Conservation (phyloP, 23 tunicate genomes). For the Styela plicata region DNA sequence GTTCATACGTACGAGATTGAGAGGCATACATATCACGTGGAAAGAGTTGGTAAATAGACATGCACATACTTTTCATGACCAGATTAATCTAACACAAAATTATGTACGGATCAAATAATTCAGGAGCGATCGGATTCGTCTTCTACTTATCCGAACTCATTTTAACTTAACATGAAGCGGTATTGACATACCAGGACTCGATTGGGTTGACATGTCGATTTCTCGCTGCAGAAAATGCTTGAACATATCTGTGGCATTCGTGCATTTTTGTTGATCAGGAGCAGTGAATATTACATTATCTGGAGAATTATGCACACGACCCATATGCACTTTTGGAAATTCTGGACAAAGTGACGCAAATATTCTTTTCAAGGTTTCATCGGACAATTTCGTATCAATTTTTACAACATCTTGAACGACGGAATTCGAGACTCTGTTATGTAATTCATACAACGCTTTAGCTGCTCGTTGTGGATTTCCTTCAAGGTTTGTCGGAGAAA, state of each 20-base stretch:
- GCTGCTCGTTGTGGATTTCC: background rate
- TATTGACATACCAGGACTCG: too few relatives aligned
- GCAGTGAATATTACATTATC: constrained; percentile 5
- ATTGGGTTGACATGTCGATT: too few relatives aligned
- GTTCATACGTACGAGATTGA: too few relatives aligned
- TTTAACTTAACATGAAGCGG: too few relatives aligned
- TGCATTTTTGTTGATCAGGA: constrained; percentile 1
- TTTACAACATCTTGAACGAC: constrained; percentile 4
- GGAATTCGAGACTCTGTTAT: background rate
- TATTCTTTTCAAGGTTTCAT: background rate
- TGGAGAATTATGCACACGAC: background rate
- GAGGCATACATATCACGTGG: too few relatives aligned
- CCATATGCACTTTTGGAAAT: constrained; percentile 15
- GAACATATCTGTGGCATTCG: constrained; percentile 10
- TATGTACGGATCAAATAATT: too few relatives aligned
- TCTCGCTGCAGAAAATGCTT: constrained; percentile 2
- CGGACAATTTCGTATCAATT: background rate
- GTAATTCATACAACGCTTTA: constrained; percentile 3
- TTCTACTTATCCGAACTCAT: too few relatives aligned
- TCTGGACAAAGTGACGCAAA: constrained; percentile 10
- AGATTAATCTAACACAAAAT: too few relatives aligned
- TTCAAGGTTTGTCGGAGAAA: background rate
- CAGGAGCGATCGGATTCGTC: too few relatives aligned
- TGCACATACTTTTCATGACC: too few relatives aligned
- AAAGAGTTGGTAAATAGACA: too few relatives aligned